Percentiles rank a stretch among this genome's conserved stretches.
These are phyloP conservation scores for Parus major DNA, from an alignment of 2,113 vertebrate genomes.

Conservation along the genomic window DNA sequence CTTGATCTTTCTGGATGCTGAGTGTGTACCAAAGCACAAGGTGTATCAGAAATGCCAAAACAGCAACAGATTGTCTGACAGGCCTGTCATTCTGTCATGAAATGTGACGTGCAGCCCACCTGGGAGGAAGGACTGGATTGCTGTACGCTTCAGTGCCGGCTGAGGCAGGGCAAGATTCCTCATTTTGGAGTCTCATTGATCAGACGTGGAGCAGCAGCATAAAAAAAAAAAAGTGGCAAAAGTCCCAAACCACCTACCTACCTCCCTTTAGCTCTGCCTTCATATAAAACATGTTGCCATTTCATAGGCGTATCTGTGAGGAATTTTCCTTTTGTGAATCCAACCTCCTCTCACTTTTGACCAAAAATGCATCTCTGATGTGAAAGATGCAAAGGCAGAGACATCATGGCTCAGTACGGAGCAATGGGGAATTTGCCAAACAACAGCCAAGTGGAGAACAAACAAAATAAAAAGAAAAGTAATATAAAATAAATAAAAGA, in stretches of 20 bases:
- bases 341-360: neutral
- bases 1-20: neutral
- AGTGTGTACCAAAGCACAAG: neutral
- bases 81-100: neutral
- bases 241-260: neutral
- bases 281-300: neutral
- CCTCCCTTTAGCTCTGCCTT: neutral
- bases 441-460: neutral
- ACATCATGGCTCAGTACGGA: neutral
- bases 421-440: neutral
- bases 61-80: neutral
- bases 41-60: neutral
- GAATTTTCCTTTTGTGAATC: conserved; percentile 19
- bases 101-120: neutral
- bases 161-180: neutral
- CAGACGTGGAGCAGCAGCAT: neutral
- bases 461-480: neutral
- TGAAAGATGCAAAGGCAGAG: neutral
- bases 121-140: neutral
- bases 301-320: neutral
- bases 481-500: neutral
- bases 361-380: neutral
- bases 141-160: neutral
- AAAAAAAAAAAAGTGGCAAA: neutral
- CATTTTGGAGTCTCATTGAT: neutral